Conservation (phyloP, 1,140 invertebrate species). For the Euglossa dilemma region DNA sequence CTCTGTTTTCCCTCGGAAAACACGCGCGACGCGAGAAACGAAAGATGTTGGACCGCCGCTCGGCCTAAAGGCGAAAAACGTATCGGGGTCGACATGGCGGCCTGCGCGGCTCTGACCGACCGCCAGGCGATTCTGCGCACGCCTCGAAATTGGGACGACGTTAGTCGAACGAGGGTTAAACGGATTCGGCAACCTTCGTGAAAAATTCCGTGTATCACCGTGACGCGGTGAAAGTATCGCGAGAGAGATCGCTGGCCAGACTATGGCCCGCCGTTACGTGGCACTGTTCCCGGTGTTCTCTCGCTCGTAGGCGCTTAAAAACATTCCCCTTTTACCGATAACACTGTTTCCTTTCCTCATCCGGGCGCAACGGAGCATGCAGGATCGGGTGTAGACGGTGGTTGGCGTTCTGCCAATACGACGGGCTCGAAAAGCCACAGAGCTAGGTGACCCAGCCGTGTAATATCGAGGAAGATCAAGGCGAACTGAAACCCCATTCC, state of each 20-base stretch:
- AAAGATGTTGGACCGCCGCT: slow-evolving; percentile 34
- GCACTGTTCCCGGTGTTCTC: background rate
- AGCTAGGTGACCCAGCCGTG: slow-evolving; percentile 50
- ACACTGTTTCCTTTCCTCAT: slow-evolving; percentile 26
- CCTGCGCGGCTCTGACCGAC: slow-evolving; percentile 40
- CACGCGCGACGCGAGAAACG: background rate
- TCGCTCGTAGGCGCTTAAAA: background rate
- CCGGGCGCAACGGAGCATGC: slow-evolving; percentile 1
- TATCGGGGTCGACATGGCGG: slow-evolving; percentile 58
- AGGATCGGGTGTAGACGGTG: slow-evolving; percentile 30
- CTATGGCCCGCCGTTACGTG: background rate
- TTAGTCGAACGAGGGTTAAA: slow-evolving; percentile 9
- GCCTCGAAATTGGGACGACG: slow-evolving; percentile 52
- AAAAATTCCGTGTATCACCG: background rate
- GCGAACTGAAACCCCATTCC: slow-evolving; percentile 35
- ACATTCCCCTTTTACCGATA: slow-evolving; percentile 18
- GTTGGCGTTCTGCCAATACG: slow-evolving; percentile 46
- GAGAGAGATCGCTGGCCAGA: background rate
- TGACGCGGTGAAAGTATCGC: background rate
- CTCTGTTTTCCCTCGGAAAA: slow-evolving; percentile 20
- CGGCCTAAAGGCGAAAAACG: slow-evolving; percentile 46
- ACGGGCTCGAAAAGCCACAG: slow-evolving; percentile 15
- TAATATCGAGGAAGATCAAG: slow-evolving; percentile 62
- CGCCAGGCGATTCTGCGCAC: slow-evolving; percentile 44
- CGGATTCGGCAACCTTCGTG: slow-evolving; percentile 13